Evolutionary conservation across 1,140 invertebrate genomes (phyloP).

Genomic region (Stenopsyche tienmushanensis): DNA sequence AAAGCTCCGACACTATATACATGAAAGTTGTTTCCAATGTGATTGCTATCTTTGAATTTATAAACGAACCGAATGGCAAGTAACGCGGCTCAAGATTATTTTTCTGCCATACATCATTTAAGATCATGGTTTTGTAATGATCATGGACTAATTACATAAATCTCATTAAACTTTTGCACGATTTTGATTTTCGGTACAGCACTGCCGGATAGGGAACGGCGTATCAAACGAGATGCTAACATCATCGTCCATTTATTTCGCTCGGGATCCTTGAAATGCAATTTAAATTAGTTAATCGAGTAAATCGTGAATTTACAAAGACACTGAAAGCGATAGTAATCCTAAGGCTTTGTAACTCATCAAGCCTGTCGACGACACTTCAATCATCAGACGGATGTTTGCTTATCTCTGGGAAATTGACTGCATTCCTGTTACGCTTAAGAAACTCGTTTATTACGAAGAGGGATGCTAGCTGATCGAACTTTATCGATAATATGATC

Average conservation of each 20-base stretch:
- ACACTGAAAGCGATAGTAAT: too few relatives aligned
- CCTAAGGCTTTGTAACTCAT: too few relatives aligned
- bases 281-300: too few relatives aligned
- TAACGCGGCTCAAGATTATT: slow-evolving; percentile 15
- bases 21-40: slow-evolving; percentile 32
- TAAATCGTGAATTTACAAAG: too few relatives aligned
- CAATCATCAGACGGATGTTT: slow-evolving; percentile 25
- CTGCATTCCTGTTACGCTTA: slow-evolving; percentile 10
- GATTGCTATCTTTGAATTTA: slow-evolving; percentile 29
- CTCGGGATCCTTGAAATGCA: too few relatives aligned
- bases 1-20: slow-evolving; percentile 22
- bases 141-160: slow-evolving; percentile 22
- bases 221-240: too few relatives aligned
- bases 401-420: slow-evolving; percentile 24
- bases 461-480: background rate
- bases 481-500: slow-evolving; percentile 24
- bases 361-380: slow-evolving; percentile 4
- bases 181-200: slow-evolving; percentile 6
- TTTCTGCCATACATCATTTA: slow-evolving; percentile 5
- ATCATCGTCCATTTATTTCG: too few relatives aligned
- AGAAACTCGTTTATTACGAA: background rate
- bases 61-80: slow-evolving; percentile 13
- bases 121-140: slow-evolving; percentile 16
- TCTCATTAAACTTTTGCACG: slow-evolving; percentile 27
- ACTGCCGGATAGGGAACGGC: slow-evolving; percentile 8